Percentiles rank a stretch among this genome's conserved stretches.
phyloP scores from a whole-genome alignment of 2,113 vertebrate species.

The Thalassoma bifasciatum region DNA sequence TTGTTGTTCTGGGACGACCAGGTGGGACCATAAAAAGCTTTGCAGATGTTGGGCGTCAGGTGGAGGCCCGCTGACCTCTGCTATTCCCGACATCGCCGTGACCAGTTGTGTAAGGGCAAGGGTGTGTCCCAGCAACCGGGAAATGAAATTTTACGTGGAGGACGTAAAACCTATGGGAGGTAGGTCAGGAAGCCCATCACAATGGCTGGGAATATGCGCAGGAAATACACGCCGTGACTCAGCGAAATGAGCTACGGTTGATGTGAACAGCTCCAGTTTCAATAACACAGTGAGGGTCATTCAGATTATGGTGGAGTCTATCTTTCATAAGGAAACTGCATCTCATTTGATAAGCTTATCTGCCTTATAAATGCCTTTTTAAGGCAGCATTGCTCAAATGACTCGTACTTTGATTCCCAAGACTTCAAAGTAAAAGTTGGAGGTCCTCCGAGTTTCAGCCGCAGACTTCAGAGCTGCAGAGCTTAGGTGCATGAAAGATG shows the following conservation, averaged over 20 bases:
- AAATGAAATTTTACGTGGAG: slow-evolving; percentile 49
- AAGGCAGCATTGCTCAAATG: slow-evolving; percentile 53
- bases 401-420: slow-evolving; percentile 61
- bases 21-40: slow-evolving; percentile 17
- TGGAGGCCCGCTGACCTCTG: slow-evolving; percentile 30
- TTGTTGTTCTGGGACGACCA: slow-evolving; percentile 37
- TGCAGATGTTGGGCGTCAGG: slow-evolving; percentile 43
- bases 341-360: slow-evolving; percentile 73
- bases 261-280: slow-evolving; percentile 21
- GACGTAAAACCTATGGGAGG: slow-evolving; percentile 12
- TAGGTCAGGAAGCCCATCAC: slow-evolving; percentile 59
- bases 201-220: slow-evolving; percentile 36
- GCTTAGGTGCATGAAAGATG: slow-evolving; percentile 69
- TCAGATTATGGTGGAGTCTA: slow-evolving; percentile 46
- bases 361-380: slow-evolving; percentile 49
- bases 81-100: slow-evolving; percentile 50
- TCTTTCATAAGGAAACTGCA: slow-evolving; percentile 66
- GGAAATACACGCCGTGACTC: slow-evolving; percentile 64
- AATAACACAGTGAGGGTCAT: slow-evolving; percentile 25
- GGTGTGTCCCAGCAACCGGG: slow-evolving; percentile 41
- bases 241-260: slow-evolving; percentile 32
- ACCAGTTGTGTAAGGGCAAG: slow-evolving; percentile 28
- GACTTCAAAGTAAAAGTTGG: slow-evolving; percentile 71
- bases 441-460: slow-evolving; percentile 51
- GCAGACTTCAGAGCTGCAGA: slow-evolving; percentile 57